Evolutionary conservation across 1,140 invertebrate species (phyloP).

Genomic region (Onthophagus taurus): DNA sequence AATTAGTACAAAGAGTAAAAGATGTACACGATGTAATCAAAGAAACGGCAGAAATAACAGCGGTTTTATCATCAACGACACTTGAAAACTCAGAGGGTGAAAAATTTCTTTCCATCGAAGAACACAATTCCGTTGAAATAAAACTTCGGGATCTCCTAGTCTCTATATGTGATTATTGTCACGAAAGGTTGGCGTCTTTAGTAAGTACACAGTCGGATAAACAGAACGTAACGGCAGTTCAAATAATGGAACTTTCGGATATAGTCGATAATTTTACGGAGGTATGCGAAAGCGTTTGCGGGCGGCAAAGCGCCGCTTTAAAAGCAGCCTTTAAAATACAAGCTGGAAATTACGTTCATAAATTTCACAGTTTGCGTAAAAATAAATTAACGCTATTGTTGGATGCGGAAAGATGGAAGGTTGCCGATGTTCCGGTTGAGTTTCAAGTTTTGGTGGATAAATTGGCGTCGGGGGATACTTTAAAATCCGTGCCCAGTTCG

Average conservation of each 20-base stretch:
- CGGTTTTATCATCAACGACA: slow-evolving; percentile 35
- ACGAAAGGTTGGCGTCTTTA: slow-evolving; percentile 80
- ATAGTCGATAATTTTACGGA: slow-evolving; percentile 72
- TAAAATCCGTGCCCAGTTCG: slow-evolving; percentile 28
- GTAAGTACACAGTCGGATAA: slow-evolving; percentile 67
- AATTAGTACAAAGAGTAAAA: slow-evolving; percentile 52
- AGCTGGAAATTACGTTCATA: slow-evolving; percentile 82
- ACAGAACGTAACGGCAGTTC: slow-evolving; percentile 54
- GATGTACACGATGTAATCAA: slow-evolving; percentile 65
- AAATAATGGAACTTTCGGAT: slow-evolving; percentile 68
- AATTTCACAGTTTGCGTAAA: slow-evolving; percentile 83
- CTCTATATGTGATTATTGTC: slow-evolving; percentile 81
- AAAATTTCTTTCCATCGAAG: slow-evolving; percentile 58
- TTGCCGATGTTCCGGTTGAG: slow-evolving; percentile 80
- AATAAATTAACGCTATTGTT: slow-evolving; percentile 74
- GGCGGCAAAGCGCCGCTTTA: slow-evolving; percentile 67
- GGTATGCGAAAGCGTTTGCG: slow-evolving; percentile 68
- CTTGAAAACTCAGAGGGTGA: slow-evolving; percentile 36
- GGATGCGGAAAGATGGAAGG: slow-evolving; percentile 89
- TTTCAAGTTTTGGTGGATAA: slow-evolving; percentile 78
- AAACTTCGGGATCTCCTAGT: slow-evolving; percentile 69
- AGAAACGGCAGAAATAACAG: slow-evolving; percentile 50
- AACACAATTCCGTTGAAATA: slow-evolving; percentile 54
- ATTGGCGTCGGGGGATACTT: slow-evolving; percentile 45
- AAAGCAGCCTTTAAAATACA: slow-evolving; percentile 77